Base-by-base conservation (phyloP, 2,888 invertebrate genomes). In the Melitaea athalia region DNA sequence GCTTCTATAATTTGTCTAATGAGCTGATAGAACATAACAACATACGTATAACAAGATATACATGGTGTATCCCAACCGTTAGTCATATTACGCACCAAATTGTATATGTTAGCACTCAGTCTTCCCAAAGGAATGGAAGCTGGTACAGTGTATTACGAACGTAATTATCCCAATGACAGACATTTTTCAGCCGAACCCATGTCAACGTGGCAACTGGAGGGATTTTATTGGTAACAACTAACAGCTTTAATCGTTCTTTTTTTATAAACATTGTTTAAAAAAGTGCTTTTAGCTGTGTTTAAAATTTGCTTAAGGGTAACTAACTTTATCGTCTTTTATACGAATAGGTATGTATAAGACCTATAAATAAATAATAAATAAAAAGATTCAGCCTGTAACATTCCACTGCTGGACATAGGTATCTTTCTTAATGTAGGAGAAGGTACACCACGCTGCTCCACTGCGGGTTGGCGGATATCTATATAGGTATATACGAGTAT, bases 81-180 rank as follows among this genome's bases (percentile, higher is more conserved):
- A 5, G 53, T 53, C 53, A 33, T 33, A 55, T 33, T n/a, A 33
- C 53, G n/a, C 12, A 8, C 31, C 33, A 55, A 55, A 33, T 55
- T 55, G 14, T 33, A 14, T 55, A 33, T 14, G 53, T 33, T 33
- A 31, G 14, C n/a, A 55, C 14, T 55, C 33, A 7, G 53, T 55
- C 14, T 55, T 38, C 38, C 38, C 38, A 38, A 24, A 52, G 52
- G 8, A 55, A 24, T 5, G 33, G 33, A 14, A n/a, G 33, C 24
- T 52, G 52, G 24, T 24, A 52, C 52, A 52, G 24, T 55, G 33
- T 31, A 55, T 55, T 55, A 31, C 53, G 53, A 33, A 55, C 12
- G 53, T 24, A 55, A 55, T 55, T 55, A 55, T 14, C 31, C 14
- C 33, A 12, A 55, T 55, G 53, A 55, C 53, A 55, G 3, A 6